These are phyloP conservation scores for Lottia gigantea DNA, from an alignment of 2,888 invertebrate species.

Conservation along the genomic window DNA sequence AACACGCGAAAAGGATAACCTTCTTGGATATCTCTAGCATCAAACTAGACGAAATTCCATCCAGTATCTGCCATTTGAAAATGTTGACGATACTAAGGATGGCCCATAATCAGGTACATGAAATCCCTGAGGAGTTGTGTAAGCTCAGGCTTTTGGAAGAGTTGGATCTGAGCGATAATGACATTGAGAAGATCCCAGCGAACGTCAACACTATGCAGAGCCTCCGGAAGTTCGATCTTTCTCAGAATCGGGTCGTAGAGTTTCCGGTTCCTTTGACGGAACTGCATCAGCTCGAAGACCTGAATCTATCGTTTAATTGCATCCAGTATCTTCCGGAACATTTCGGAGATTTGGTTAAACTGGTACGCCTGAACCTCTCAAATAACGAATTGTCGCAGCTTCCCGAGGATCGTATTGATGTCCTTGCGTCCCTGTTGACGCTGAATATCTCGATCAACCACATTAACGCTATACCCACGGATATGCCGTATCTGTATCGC, in stretches of 20 bases:
- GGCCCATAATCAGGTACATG: conserved; percentile 50
- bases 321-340: conserved; percentile 57
- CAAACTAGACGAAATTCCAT: conserved; percentile 53
- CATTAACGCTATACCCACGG: conserved; percentile 76
- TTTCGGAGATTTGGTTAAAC: conserved; percentile 59
- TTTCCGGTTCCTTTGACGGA: conserved; percentile 67
- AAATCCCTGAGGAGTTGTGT: conserved; percentile 51
- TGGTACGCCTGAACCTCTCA: conserved; percentile 56
- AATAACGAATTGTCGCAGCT: conserved; percentile 57
- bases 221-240: conserved; percentile 76
- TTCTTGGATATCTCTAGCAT: conserved; percentile 52
- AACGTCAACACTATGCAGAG: conserved; percentile 43
- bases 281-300: conserved; percentile 47
- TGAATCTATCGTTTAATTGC: conserved; percentile 61
- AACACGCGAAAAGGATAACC: conserved; percentile 51
- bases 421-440: conserved; percentile 79
- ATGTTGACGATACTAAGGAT: conserved; percentile 50
- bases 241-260: conserved; percentile 65
- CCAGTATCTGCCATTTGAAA: conserved; percentile 49
- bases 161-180: conserved; percentile 55
- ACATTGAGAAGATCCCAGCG: conserved; percentile 39
- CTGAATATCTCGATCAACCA: conserved; percentile 85
- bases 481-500: conserved; percentile 61
- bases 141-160: conserved; percentile 49
- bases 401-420: conserved; percentile 74